These are phyloP conservation scores for Napeogenes inachia DNA, from an alignment of 2,888 invertebrate genomes.

Conservation along the genomic window DNA sequence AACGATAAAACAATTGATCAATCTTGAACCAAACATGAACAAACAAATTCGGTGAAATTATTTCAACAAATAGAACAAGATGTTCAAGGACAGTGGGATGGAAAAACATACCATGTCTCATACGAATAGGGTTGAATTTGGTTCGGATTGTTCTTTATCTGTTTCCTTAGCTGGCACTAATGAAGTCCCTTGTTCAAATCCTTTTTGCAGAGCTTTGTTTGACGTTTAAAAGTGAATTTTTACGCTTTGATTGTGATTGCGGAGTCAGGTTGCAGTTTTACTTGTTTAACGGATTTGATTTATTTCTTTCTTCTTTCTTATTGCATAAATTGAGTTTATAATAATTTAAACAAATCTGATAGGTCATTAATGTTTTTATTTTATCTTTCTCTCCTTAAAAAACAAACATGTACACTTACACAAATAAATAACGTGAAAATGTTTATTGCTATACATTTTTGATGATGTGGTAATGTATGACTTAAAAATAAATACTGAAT, in stretches of 20 bases:
- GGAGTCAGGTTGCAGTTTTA: slow-evolving; percentile 14
- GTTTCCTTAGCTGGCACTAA: slow-evolving; percentile 31
- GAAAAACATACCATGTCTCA: slow-evolving; percentile 14
- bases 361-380: no score
- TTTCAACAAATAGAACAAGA: slow-evolving; percentile 30
- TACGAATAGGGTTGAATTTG: slow-evolving; percentile 6
- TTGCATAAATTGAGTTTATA: background rate
- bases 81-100: slow-evolving; percentile 6
- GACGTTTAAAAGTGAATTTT: slow-evolving; percentile 30
- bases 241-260: slow-evolving; percentile 25
- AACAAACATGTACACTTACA: no score
- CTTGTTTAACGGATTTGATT: background rate
- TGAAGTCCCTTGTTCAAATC: slow-evolving; percentile 33
- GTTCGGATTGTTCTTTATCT: slow-evolving; percentile 18
- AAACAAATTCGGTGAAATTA: slow-evolving; percentile 30
- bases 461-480: no score
- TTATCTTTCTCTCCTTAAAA: no score
- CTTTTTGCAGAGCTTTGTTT: slow-evolving; percentile 30
- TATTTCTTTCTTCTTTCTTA: slow-evolving; percentile 2
- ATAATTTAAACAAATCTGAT: no score
- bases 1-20: slow-evolving; percentile 23
- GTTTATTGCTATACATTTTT: no score
- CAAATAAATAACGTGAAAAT: no score
- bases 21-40: slow-evolving; percentile 24
- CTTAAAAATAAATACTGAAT: background rate